These are phyloP conservation scores for Chelon auratus DNA, from an alignment of 2,797 vertebrate species.

Conservation along the genomic window DNA sequence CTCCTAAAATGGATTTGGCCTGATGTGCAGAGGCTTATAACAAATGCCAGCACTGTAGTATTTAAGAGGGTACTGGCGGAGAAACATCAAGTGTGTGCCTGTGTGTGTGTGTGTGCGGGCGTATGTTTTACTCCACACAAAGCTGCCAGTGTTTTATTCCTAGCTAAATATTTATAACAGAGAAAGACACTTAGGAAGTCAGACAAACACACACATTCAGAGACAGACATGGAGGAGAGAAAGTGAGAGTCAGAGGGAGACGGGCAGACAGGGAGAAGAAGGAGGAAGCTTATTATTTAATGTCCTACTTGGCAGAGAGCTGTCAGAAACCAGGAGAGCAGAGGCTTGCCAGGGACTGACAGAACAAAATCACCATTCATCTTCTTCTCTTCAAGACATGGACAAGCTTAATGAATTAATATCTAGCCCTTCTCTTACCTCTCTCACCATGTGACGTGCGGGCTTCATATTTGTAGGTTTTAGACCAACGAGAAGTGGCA, in stretches of 20 bases:
- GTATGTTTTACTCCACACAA: constrained; percentile 57
- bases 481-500: constrained; percentile 21
- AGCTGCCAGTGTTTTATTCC: constrained; percentile 66
- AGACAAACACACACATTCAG: constrained; percentile 48
- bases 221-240: constrained; percentile 38
- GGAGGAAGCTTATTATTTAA: constrained; percentile 76
- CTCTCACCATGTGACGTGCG: constrained; percentile 17
- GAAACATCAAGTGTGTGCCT: constrained; percentile 23
- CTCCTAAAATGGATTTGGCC: constrained; percentile 76
- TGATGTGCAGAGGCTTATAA: constrained; percentile 73
- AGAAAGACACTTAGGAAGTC: constrained; percentile 61
- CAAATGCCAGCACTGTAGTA: constrained; percentile 75
- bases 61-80: constrained; percentile 73
- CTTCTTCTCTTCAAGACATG: constrained; percentile 55
- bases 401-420: constrained; percentile 74
- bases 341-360: constrained; percentile 67
- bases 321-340: constrained; percentile 63
- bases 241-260: constrained; percentile 25
- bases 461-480: constrained; percentile 45
- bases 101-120: constrained; percentile 4
- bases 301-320: constrained; percentile 75
- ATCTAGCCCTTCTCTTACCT: constrained; percentile 35
- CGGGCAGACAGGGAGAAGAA: constrained; percentile 48
- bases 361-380: constrained; percentile 68
- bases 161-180: constrained; percentile 73